These are phyloP conservation scores for Pantala flavescens DNA, from an alignment of 1,140 invertebrate species.

Conservation along the genomic window DNA sequence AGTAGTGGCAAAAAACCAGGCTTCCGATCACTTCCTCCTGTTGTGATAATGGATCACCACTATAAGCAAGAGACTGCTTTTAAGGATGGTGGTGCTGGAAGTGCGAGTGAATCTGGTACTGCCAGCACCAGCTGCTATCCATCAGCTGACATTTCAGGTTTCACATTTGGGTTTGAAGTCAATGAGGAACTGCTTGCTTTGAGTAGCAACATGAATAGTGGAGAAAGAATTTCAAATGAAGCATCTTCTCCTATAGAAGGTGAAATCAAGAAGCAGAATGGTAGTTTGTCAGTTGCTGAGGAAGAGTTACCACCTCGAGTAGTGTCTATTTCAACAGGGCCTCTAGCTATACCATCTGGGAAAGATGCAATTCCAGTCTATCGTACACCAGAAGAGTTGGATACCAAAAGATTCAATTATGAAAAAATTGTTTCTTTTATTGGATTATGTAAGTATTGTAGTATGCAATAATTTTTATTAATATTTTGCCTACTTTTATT, in stretches of 20 bases:
- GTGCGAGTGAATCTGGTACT: neutral
- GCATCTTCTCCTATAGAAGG: neutral
- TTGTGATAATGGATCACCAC: neutral
- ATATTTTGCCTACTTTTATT: no score
- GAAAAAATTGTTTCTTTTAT: neutral
- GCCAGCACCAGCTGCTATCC: neutral
- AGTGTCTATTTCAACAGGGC: neutral
- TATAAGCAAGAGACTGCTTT: neutral
- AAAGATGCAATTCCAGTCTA: neutral
- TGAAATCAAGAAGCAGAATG: neutral
- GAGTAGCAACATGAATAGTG: neutral
- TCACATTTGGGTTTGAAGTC: neutral
- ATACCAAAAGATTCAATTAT: neutral
- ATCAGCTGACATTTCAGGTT: neutral
- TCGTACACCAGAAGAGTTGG: neutral
- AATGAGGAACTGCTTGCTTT: neutral
- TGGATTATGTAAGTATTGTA: neutral
- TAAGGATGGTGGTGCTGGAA: neutral
- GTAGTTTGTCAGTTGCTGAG: neutral
- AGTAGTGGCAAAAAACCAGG: neutral
- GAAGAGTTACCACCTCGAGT: neutral
- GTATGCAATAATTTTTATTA: no score
- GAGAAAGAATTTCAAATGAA: neutral
- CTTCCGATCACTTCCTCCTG: neutral
- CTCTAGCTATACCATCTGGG: neutral